Percentiles rank a stretch among this genome's conserved stretches.
phyloP scores from a whole-genome alignment of 2,797 vertebrate genomes.

The Macropus fuliginosus region DNA sequence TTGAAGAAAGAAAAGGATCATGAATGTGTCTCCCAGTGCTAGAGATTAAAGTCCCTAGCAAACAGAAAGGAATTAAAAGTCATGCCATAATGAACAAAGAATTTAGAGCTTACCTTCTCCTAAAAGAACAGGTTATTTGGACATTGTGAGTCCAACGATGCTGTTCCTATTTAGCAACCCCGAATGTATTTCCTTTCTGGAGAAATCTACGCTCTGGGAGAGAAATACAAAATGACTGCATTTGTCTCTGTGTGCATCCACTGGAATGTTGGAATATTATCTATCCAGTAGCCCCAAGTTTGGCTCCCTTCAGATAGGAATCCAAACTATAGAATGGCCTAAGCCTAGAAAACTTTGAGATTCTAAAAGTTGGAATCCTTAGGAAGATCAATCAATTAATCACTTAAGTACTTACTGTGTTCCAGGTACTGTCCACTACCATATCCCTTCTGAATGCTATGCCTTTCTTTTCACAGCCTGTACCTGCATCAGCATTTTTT shows the following conservation, averaged over 20 bases:
- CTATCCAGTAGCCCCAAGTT: not conserved
- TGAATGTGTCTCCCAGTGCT: not conserved
- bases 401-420: not conserved
- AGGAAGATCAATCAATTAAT: not conserved
- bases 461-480: not conserved
- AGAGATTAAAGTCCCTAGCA: not conserved
- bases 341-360: not conserved
- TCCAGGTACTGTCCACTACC: not conserved
- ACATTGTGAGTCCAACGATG: not conserved
- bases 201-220: not conserved
- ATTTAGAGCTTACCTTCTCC: not conserved
- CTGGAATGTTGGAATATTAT: not conserved
- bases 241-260: not conserved
- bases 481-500: not conserved
- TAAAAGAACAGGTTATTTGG: not conserved
- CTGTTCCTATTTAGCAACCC: not conserved
- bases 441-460: not conserved
- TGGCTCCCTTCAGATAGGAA: not conserved
- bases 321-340: not conserved
- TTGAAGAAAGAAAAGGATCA: not conserved
- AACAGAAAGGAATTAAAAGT: not conserved
- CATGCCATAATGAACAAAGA: not conserved
- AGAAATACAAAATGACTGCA: not conserved
- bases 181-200: not conserved
- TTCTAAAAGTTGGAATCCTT: not conserved